These are phyloP conservation scores for Pimpla rufipes DNA, from an alignment of 2,888 invertebrate genomes.

Conservation along the genomic window DNA sequence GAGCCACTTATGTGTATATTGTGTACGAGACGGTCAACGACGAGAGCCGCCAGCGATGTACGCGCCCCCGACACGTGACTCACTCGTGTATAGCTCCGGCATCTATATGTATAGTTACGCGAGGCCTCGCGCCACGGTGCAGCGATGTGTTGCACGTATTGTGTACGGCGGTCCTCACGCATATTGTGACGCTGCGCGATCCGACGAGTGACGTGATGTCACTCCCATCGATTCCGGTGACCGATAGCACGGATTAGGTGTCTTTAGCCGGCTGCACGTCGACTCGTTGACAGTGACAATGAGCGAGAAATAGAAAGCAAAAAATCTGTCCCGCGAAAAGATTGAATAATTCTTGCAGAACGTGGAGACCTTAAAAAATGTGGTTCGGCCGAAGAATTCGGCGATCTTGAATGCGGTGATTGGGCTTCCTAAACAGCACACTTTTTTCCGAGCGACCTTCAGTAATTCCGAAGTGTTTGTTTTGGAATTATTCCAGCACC, in stretches of 20 bases:
- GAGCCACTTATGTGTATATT: conserved; percentile 20
- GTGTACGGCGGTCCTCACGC: neutral
- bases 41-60: conserved; percentile 14
- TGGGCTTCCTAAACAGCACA: too few relatives aligned
- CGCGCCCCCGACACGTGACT: conserved; percentile 54
- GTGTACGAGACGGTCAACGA: conserved; percentile 29
- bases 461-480: neutral
- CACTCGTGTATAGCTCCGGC: conserved; percentile 37
- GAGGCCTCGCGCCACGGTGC: conserved; percentile 20
- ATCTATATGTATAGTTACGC: conserved; percentile 22
- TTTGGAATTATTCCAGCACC: neutral
- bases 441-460: too few relatives aligned
- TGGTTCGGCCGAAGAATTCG: too few relatives aligned
- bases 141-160: conserved; percentile 40
- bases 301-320: neutral
- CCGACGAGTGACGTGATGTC: conserved; percentile 43
- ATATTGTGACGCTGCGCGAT: conserved; percentile 1
- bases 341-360: neutral
- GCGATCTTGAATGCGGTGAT: too few relatives aligned
- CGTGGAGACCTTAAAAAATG: too few relatives aligned
- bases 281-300: conserved; percentile 27
- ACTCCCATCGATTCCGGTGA: conserved; percentile 48
- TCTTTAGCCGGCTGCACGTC: conserved; percentile 7
- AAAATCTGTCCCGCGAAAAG: too few relatives aligned
- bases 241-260: conserved; percentile 39